Percentiles rank a stretch among this genome's conserved stretches.
Evolutionary conservation across 2,888 invertebrate genomes (phyloP).

Genomic region (Agrilus mali): DNA sequence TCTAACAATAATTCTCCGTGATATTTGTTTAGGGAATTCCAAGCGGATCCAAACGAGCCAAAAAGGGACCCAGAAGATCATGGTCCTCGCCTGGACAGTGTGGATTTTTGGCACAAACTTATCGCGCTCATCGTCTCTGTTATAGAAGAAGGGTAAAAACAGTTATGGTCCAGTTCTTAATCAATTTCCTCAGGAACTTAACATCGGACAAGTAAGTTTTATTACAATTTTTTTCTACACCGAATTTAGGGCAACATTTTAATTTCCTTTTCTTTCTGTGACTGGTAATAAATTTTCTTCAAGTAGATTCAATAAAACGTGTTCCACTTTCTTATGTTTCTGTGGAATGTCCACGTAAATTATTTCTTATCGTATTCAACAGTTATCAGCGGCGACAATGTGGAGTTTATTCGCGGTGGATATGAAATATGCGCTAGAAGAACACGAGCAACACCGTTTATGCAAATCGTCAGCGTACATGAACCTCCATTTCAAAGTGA

Average conservation of each 20-base stretch:
- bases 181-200: conserved; percentile 97
- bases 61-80: conserved; percentile 80
- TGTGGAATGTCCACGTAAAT: conserved; percentile 1
- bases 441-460: conserved; percentile 88
- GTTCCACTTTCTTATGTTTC: background rate
- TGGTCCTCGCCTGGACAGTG: conserved; percentile 74
- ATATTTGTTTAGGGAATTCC: conserved; percentile 53
- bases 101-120: conserved; percentile 97
- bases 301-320: background rate
- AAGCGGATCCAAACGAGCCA: conserved; percentile 82
- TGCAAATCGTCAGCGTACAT: conserved; percentile 99
- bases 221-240: too few relatives aligned
- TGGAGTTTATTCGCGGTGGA: conserved; percentile 95
- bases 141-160: conserved; percentile 96
- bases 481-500: conserved; percentile 99
- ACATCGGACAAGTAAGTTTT: conserved; percentile 75
- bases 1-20: too few relatives aligned
- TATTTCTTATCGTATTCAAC: conserved; percentile 21
- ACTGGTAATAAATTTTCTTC: background rate
- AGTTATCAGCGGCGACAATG: conserved; percentile 95
- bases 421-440: conserved; percentile 95
- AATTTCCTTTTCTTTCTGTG: background rate
- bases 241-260: too few relatives aligned
- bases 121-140: conserved; percentile 95
- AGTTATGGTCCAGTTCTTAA: conserved; percentile 96